Evolutionary conservation across 2,888 invertebrate genomes (phyloP).

Genomic region (Athalia circularis): DNA sequence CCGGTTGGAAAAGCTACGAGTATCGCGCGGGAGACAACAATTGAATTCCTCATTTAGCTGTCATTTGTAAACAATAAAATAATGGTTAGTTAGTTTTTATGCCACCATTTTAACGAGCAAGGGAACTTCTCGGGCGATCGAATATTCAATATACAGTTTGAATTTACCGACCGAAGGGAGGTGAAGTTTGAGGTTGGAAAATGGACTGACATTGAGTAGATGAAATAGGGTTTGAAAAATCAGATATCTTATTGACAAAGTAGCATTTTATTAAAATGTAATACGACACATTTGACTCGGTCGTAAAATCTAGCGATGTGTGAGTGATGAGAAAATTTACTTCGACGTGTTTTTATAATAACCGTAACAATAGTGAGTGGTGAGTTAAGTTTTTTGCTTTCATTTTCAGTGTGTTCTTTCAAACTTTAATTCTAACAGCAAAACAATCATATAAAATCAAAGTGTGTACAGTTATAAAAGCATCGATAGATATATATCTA

Average conservation of each 20-base stretch:
- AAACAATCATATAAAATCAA: no score
- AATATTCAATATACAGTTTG: background rate
- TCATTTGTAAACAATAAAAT: background rate
- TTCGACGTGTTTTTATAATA: background rate
- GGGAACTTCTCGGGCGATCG: background rate
- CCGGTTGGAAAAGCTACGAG: background rate
- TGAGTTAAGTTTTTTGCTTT: background rate
- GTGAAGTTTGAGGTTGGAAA: no score
- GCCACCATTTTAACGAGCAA: slow-evolving; percentile 22
- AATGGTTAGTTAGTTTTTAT: background rate
- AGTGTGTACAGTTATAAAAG: no score
- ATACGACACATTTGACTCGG: slow-evolving; percentile 65
- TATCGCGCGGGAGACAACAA: background rate
- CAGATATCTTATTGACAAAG: slow-evolving; percentile 68
- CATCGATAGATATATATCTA: no score
- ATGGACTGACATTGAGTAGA: background rate
- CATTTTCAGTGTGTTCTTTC: no score
- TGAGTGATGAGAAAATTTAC: background rate
- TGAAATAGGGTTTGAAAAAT: background rate
- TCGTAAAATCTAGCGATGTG: slow-evolving; percentile 53
- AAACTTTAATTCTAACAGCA: no score
- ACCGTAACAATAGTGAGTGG: background rate
- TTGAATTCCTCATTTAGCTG: background rate
- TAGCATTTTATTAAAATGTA: slow-evolving; percentile 73
- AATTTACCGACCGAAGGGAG: background rate